Conservation (phyloP, 2,797 vertebrate genomes). For the Pangasius larnaudii region DNA sequence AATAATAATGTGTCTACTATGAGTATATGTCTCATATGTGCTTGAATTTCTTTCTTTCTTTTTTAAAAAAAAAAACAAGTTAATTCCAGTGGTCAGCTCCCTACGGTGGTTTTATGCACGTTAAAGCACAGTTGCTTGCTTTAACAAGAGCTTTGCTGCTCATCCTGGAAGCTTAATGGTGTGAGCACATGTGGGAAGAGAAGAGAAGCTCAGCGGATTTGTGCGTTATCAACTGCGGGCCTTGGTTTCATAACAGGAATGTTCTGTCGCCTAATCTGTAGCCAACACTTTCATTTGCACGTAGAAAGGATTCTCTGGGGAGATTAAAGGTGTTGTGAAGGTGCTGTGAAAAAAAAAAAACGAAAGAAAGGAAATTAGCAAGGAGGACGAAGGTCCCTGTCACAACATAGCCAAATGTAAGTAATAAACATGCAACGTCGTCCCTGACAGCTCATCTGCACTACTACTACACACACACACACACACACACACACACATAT, state of each 20-base stretch:
- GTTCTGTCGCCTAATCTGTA: slow-evolving; percentile 48
- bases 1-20: neutral
- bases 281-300: slow-evolving; percentile 46
- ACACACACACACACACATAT: slow-evolving; percentile 44
- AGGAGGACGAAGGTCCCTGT: slow-evolving; percentile 43
- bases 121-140: slow-evolving; percentile 15
- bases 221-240: slow-evolving; percentile 50
- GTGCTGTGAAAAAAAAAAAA: slow-evolving; percentile 48
- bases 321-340: slow-evolving; percentile 57
- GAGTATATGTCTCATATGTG: neutral
- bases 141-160: slow-evolving; percentile 39
- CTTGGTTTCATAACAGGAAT: slow-evolving; percentile 47
- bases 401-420: slow-evolving; percentile 48
- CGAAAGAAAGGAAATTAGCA: slow-evolving; percentile 49
- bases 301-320: slow-evolving; percentile 48
- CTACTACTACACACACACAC: slow-evolving; percentile 53
- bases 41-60: neutral
- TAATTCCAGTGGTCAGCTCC: neutral
- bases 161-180: slow-evolving; percentile 59
- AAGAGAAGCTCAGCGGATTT: slow-evolving; percentile 57
- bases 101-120: neutral
- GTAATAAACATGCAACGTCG: slow-evolving; percentile 57
- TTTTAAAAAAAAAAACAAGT: neutral
- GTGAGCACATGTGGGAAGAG: slow-evolving; percentile 63
- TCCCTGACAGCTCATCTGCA: slow-evolving; percentile 45